phyloP scores from a whole-genome alignment of 2,797 vertebrate genomes.

The Malurus leucopterus region DNA sequence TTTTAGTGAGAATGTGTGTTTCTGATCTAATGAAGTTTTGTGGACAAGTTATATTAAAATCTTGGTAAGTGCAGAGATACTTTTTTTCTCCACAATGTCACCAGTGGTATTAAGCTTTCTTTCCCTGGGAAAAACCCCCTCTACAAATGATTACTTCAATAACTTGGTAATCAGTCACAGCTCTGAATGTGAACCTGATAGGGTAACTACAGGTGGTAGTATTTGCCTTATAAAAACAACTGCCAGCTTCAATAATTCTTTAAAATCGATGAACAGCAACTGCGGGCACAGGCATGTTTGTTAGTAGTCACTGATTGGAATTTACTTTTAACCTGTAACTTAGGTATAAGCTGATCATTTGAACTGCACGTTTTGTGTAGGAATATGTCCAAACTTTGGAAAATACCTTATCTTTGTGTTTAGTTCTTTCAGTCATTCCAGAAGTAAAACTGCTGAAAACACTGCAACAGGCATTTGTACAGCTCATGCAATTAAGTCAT shows the following conservation, averaged over 20 bases:
- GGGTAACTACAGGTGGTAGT: slow-evolving; percentile 44
- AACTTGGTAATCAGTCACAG: background rate
- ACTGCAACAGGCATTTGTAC: background rate
- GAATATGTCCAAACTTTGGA: background rate
- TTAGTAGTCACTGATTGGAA: background rate
- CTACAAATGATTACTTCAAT: background rate
- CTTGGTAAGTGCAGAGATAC: background rate
- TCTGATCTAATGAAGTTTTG: background rate
- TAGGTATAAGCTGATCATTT: background rate
- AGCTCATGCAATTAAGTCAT: background rate
- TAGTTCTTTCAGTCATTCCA: background rate
- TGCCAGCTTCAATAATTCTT: background rate
- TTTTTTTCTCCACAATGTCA: background rate
- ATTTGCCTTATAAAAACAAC: background rate
- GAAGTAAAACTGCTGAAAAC: background rate
- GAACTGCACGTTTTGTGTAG: background rate
- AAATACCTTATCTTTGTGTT: background rate
- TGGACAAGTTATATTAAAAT: background rate
- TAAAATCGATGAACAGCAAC: background rate
- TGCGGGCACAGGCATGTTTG: background rate
- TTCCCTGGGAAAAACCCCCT: background rate
- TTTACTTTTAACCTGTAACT: background rate
- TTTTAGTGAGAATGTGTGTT: background rate
- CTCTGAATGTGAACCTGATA: background rate
- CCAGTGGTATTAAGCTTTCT: background rate